These are phyloP conservation scores for Nasonia longicornis DNA, from an alignment of 1,140 invertebrate genomes.

Conservation along the genomic window DNA sequence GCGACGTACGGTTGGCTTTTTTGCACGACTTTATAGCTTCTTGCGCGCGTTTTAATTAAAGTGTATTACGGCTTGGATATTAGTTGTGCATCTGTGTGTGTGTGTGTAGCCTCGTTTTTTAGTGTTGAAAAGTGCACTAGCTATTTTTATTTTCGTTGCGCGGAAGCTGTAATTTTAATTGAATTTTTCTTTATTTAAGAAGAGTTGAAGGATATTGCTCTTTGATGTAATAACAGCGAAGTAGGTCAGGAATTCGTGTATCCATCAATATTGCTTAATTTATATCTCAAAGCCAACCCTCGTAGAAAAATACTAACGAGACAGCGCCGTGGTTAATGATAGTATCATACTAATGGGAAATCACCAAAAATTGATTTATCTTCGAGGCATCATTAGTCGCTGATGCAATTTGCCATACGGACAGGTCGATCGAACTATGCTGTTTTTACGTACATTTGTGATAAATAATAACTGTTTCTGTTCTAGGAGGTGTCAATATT, in stretches of 20 bases:
- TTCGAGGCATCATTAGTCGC: background rate
- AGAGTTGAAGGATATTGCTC: too few species aligned
- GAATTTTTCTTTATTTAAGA: background rate
- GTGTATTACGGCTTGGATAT: background rate
- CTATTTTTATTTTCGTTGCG: background rate
- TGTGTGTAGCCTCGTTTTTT: background rate
- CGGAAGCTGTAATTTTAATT: conserved; percentile 8
- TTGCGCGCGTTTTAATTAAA: conserved; percentile 1
- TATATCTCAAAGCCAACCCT: too few species aligned
- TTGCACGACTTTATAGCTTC: background rate
- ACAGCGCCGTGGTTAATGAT: too few species aligned
- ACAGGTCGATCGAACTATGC: too few species aligned
- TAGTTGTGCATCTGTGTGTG: background rate
- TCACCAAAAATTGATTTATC: too few species aligned
- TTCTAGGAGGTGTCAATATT: conserved; percentile 95
- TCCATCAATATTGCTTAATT: too few species aligned
- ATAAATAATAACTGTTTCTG: background rate
- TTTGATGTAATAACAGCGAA: too few species aligned
- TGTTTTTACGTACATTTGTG: too few species aligned
- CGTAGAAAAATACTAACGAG: too few species aligned
- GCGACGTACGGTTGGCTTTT: background rate
- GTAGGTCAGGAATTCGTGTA: too few species aligned
- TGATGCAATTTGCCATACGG: background rate
- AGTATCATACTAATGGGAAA: too few species aligned
- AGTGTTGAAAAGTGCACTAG: background rate